phyloP scores from a whole-genome alignment of 2,888 invertebrate genomes.

The Cataglyphis altisquamis region DNA sequence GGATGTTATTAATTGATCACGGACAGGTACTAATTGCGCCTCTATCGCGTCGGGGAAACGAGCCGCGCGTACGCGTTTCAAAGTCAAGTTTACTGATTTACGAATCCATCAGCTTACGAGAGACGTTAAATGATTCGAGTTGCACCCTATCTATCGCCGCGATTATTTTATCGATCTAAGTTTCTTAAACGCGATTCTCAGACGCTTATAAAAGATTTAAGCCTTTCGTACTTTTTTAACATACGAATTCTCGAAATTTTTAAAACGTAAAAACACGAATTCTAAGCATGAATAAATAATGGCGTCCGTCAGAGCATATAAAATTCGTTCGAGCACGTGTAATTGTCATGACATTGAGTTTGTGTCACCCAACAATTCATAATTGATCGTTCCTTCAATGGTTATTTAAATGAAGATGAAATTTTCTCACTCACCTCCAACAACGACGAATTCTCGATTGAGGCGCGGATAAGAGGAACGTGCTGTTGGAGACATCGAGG shows the following conservation, averaged over 20 bases:
- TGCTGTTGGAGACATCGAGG: constrained; percentile 14
- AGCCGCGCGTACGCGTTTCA: constrained; percentile 53
- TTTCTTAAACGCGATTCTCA: background rate
- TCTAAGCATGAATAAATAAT: background rate
- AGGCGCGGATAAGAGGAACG: background rate
- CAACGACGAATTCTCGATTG: background rate
- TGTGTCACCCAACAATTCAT: background rate
- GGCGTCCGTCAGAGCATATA: background rate
- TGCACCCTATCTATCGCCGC: constrained; percentile 25
- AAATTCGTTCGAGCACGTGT: background rate
- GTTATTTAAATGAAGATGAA: background rate
- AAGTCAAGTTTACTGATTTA: constrained; percentile 67
- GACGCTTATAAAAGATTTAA: background rate
- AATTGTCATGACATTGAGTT: background rate
- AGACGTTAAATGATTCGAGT: constrained; percentile 48
- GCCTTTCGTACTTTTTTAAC: background rate
- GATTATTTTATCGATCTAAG: background rate
- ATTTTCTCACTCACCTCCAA: background rate
- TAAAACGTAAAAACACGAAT: too few relatives aligned
- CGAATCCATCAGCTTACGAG: constrained; percentile 44
- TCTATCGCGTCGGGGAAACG: constrained; percentile 67
- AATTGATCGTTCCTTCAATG: background rate
- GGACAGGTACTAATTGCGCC: constrained; percentile 73
- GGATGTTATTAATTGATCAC: constrained; percentile 75
- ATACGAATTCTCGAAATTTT: background rate